Base-by-base conservation (phyloP, 2,113 vertebrate genomes). In the Trochalopteron elliotii region DNA sequence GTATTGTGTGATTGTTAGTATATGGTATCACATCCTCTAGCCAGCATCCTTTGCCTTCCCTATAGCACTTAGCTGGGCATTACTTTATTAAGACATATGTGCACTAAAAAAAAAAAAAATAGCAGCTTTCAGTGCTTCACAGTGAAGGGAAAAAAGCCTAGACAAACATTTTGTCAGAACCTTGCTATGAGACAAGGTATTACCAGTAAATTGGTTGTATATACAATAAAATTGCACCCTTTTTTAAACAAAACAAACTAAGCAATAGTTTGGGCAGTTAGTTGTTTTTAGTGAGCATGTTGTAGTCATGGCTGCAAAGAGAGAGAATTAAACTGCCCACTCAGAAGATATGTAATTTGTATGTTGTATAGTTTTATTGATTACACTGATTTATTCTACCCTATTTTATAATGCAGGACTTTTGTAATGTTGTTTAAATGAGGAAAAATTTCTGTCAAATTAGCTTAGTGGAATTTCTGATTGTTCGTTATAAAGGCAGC, bases 381-480 rank as follows among this genome's bases (percentile, higher is more conserved):
- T 99, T 99, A 99, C 99, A 99, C 99, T 99, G 99, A 99, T 99
- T 99, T 99, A 99, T 98, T 98, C 99, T 99, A 99, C 99, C 99
- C 99, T 99, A 99, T 99, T 99, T 99, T 99, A 99, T 99, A 99
- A 99, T 98, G 99, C 99, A 99, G 99, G 99, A 99, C 98, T 99
- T 99, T 99, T 99, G 99, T 99, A 99, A 99, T 99, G 98, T 99
- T 99, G 99, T 99, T 99, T 98, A 99, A 99, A 98, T 98, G 98
- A 98, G 98, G 98, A 99, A 98, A 98, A 98, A 98, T 97, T 98
- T 98, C 98, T 98, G 98, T 98, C 98, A 98, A 99, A 98, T 98
- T 99, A 98, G 99, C 99, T 99, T 99, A 98, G 99, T 99, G 98
- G 99, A 99, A 98, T 99, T 98, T 98, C 98, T 98, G 98, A 99